Evolutionary conservation across 2,888 invertebrate genomes (phyloP).

Genomic region (Omphaloscelis lunosa): DNA sequence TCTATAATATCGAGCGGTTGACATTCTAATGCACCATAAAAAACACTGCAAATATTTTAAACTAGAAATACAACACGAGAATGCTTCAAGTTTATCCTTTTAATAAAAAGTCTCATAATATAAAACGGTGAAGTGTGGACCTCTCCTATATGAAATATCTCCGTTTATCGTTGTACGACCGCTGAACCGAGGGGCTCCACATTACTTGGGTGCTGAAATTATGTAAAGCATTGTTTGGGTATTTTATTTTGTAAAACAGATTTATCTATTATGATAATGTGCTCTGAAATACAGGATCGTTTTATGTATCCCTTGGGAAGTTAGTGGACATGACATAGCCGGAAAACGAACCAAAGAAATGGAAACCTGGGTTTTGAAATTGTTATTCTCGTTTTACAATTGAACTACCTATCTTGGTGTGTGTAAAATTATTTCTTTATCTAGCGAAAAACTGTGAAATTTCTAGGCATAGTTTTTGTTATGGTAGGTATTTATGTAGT

Average conservation of each 20-base stretch:
- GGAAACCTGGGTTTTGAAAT: neutral
- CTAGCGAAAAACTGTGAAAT: neutral
- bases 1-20: too few relatives aligned
- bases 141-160: conserved; percentile 34
- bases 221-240: conserved; percentile 35
- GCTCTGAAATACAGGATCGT: conserved; percentile 4
- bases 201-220: conserved; percentile 10
- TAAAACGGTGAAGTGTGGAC: conserved; percentile 11
- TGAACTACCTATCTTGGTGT: neutral
- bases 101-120: conserved; percentile 4
- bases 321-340: neutral
- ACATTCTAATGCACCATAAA: neutral
- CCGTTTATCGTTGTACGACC: conserved; percentile 5
- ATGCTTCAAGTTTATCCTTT: conserved; percentile 10
- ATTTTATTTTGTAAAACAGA: conserved; percentile 30
- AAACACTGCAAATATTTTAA: neutral
- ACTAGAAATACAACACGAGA: neutral
- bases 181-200: conserved; percentile 12
- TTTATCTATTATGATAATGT: conserved; percentile 33
- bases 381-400: conserved; percentile 7
- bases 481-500: neutral
- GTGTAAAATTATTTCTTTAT: neutral
- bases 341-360: neutral
- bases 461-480: neutral
- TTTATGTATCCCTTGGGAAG: neutral